These are phyloP conservation scores for Phaenicophaeus curvirostris DNA, from an alignment of 2,797 vertebrate genomes.

Conservation along the genomic window DNA sequence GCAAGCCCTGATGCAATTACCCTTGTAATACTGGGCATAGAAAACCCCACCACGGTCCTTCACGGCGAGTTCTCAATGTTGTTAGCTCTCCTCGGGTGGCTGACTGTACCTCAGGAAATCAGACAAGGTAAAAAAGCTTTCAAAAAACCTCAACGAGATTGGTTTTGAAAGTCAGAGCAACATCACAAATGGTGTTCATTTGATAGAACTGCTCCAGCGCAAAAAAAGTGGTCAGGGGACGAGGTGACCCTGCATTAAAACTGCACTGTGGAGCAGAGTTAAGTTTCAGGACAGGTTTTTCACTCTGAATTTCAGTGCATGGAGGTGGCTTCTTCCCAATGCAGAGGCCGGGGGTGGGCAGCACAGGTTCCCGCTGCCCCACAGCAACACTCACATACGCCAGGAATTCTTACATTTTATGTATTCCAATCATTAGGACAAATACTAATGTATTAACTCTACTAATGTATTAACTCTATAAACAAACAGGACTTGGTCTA, in stretches of 20 bases:
- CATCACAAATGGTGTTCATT: too few relatives aligned
- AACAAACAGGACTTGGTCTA: not conserved
- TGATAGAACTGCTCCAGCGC: not conserved
- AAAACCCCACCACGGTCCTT: too few relatives aligned
- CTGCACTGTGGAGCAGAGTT: accelerated
- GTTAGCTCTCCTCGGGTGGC: not conserved
- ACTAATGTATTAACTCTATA: accelerated
- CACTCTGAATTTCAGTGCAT: accelerated
- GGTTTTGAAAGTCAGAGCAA: not conserved
- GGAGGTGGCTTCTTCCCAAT: not conserved
- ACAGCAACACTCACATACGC: accelerated
- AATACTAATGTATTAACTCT: too few relatives aligned
- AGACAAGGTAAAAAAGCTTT: not conserved
- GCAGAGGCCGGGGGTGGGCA: not conserved
- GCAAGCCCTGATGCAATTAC: not conserved
- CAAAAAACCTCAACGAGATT: accelerated
- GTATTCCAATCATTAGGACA: accelerated
- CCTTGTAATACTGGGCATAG: too few relatives aligned
- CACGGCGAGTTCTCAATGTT: not conserved
- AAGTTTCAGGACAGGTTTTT: not conserved
- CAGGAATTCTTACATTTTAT: not conserved
- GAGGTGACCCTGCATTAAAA: not conserved
- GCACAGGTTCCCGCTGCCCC: accelerated
- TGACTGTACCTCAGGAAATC: not conserved
- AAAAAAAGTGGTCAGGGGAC: not conserved